phyloP scores from a whole-genome alignment of 1,140 invertebrate genomes.

The Atta colombica region DNA sequence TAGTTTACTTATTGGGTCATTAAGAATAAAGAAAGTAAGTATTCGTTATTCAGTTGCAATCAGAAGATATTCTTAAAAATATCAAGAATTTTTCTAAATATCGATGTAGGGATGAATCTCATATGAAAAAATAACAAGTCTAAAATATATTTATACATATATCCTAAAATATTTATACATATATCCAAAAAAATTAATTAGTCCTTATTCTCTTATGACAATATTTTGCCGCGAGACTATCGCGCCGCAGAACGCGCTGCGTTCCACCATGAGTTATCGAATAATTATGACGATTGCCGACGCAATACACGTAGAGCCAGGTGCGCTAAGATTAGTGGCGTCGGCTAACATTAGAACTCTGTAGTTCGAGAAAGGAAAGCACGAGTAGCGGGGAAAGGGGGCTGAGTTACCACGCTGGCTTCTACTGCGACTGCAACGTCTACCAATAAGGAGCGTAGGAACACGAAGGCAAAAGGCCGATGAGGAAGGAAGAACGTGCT shows the following conservation, averaged over 20 bases:
- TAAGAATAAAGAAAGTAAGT: neutral
- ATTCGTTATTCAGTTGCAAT: neutral
- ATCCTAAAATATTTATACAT: neutral
- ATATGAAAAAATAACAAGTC: neutral
- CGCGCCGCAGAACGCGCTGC: conserved; percentile 3
- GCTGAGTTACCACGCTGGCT: conserved; percentile 37
- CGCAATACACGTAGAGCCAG: conserved; percentile 69
- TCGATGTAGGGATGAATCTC: neutral
- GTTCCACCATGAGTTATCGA: conserved; percentile 69
- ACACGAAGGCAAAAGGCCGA: conserved; percentile 52
- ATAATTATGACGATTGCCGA: conserved; percentile 72
- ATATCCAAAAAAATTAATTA: conserved; percentile 50
- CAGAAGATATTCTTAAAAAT: neutral
- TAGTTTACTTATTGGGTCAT: neutral
- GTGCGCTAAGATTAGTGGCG: conserved; percentile 77
- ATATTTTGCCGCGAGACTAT: conserved; percentile 32
- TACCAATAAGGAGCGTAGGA: conserved; percentile 75
- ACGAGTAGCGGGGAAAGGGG: conserved; percentile 10
- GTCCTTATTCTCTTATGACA: neutral
- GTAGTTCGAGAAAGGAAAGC: conserved; percentile 47
- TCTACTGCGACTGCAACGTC: conserved; percentile 65
- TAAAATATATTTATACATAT: neutral
- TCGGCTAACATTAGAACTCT: conserved; percentile 69
- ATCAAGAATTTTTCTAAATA: neutral
- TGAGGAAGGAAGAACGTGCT: conserved; percentile 63